Evolutionary conservation across 1,140 invertebrate genomes (phyloP), one percentile per base, ranked within the genome.

Genomic region (Lepidotrigona ventralis): DNA sequence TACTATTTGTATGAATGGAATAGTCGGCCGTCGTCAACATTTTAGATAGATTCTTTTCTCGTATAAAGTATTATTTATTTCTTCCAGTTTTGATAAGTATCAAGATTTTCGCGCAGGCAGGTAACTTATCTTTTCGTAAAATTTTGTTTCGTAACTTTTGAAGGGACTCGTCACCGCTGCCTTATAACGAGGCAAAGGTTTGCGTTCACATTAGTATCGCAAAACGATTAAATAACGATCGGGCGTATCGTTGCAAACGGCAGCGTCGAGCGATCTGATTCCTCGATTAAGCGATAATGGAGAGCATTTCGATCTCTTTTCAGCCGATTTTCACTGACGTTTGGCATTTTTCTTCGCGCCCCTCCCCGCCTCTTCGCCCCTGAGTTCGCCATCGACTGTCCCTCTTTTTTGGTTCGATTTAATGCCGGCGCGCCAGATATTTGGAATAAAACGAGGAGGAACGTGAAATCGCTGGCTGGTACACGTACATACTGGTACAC

Each of bases 391-490:
- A 46, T 46, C 39, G 39, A 46, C 39, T 46, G 12, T 53, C 15
- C 15, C 15, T 53, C 15, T 77, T 79, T 84, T 84, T 75, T 63
- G 26, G 29, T 75, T 51, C 83, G 72, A 85, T 85, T 77, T 81
- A 81, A 77, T 82, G 79, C 79, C 80, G 70, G 56, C 12, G 63
- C 53, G 26, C 63, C 23, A 64, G 75, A 84, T 84, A 86, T 68
- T 77, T 73, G 29, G 60, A 88, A 88, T 89, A 78, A 85, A 88
- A 83, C 85, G 71, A 51, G 68, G 58, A 39, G 76, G 86, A 80
- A 89, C 82, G 82, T 39, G 72, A 84, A 82, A 86, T 84, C 84
- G 78, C 60, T 54, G 79, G 77, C 79, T 70, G 79, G 84, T 85
- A 76, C 85, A 79, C 53, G 69, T 83, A 46, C 66, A 58, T 63